Evolutionary conservation across 2,797 vertebrate genomes (phyloP), one percentile per base, ranked within the genome.

Genomic region (Cichlasoma orientale): DNA sequence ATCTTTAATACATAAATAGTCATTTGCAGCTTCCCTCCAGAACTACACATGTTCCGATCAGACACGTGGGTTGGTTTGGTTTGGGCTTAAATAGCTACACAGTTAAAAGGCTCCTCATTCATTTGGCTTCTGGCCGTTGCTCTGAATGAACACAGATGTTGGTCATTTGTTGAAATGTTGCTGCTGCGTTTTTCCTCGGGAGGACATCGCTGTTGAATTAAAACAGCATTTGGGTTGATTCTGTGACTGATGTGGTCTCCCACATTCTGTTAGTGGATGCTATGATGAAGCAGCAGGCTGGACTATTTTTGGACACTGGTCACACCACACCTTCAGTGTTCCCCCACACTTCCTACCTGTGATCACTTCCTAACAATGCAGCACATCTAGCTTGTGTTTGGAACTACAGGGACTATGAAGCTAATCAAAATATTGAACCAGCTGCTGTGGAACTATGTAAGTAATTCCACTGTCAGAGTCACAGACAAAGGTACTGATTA

Each of bases 271-370:
- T 66, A 47, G 5, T 66, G 16, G 61, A 66, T 18, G 5, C 59
- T 44, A 44, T 44, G 38, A 66, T 66, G 59, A 44, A 44, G 33
- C 56, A 36, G 18, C 38, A 44, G 59, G 59, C 59, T 63, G 21
- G 14, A 25, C 23, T 66, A 44, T 66, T 44, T 66, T 27, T 66
- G 38, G 38, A 44, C 44, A 9, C 11, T 66, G 59, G 10, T 66
- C 59, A 27, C 23, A 44, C 38, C 23, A 18, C 25, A 66, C 59
- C 82, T 82, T 69, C 68, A 38, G 38, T 29, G 9, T 72, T 47
- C 33, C 16, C 77, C 82, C 59, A 58, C 58, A 13, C 59, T 47
- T 47, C 29, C 56, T 19, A 74, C 47, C 72, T 78, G 66, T 53
- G 29, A 69, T 70, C 68, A 57, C 47, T 56, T 50, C 27, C 54